Evolutionary conservation across 2,113 vertebrate species (phyloP).

Genomic region (Paralichthys olivaceus): DNA sequence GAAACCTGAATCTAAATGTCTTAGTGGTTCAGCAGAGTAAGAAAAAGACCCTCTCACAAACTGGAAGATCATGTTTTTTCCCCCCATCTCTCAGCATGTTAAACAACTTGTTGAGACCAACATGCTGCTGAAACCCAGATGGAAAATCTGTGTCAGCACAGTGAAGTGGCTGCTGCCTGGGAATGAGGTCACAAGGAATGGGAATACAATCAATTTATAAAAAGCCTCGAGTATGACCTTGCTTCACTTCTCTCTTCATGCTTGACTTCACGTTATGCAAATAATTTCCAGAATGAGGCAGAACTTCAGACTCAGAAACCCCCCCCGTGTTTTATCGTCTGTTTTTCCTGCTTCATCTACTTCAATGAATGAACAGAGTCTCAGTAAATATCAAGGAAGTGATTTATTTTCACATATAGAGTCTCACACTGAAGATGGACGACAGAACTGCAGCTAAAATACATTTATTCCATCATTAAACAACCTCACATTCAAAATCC

Average conservation of each 20-base stretch:
- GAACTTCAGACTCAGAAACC: neutral
- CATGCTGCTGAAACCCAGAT: conserved; percentile 32
- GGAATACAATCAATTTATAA: conserved; percentile 63
- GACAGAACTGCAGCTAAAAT: too few species aligned
- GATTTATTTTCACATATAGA: neutral
- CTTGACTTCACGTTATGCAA: conserved; percentile 38
- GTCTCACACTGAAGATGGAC: too few species aligned
- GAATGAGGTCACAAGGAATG: conserved; percentile 61
- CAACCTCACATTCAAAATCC: neutral
- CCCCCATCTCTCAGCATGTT: conserved; percentile 8
- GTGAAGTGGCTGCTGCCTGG: conserved; percentile 49
- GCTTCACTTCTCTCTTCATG: neutral
- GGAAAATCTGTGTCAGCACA: conserved; percentile 75
- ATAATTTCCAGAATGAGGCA: conserved; percentile 29
- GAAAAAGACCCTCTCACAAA: conserved; percentile 14
- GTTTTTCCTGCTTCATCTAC: neutral
- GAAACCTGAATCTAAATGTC: too few species aligned
- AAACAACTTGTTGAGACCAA: conserved; percentile 30
- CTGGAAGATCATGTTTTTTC: conserved; percentile 29
- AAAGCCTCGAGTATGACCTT: conserved; percentile 55
- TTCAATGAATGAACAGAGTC: neutral
- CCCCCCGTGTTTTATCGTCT: neutral
- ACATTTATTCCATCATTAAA: too few species aligned
- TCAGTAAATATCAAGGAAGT: neutral
- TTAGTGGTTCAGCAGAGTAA: conserved; percentile 8